Evolutionary conservation across 2,113 vertebrate genomes (phyloP), one percentile per base, ranked within the genome.

Genomic region (Lepus timidus): DNA sequence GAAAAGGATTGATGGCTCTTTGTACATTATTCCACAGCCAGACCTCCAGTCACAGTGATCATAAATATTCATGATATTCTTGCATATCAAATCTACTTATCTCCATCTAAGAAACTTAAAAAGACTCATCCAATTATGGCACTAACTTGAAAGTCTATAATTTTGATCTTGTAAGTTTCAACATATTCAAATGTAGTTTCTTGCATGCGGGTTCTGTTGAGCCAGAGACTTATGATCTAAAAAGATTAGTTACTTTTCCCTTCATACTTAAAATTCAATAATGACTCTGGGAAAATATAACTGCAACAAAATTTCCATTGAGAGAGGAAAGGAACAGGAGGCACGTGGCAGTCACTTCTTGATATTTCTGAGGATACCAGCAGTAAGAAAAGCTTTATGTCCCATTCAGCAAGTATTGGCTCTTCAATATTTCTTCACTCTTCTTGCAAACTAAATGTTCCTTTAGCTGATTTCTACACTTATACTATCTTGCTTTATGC

Each of bases 161-260:
- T 91, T 8, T 55, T 76, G 25, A 80, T 85, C 64, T 84, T 91
- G 7, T 12, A 58, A 88, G 70, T 81, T 96, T 74, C 49, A 55
- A 19, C 12, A 44, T 31, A 91, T 39, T 12, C 11, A 79, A 92
- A 80, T 79, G 9, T 44, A 78, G 23, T 58, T 80, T 92, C 39
- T 78, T 71, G 36, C 23, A 76, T 73, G 7, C 49, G 51, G 25
- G 44, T 76, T 87, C 52, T 76, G 27, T 76, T 91, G 33, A 49
- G 33, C 13, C 39, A 93, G 87, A 39, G 55, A 71, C 16, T 9
- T 22, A 16, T 44, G 4, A 65, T 44, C 5, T 49, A 78, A 90
- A 88, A 88, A 65, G 25, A 61, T 12, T 62, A 81, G 31, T 82
- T 82, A 33, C 78, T 71, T 78, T 4, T 33, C 39, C 6, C 2